phyloP scores from a whole-genome alignment of 2,888 invertebrate species.

The Uropetala carovei region DNA sequence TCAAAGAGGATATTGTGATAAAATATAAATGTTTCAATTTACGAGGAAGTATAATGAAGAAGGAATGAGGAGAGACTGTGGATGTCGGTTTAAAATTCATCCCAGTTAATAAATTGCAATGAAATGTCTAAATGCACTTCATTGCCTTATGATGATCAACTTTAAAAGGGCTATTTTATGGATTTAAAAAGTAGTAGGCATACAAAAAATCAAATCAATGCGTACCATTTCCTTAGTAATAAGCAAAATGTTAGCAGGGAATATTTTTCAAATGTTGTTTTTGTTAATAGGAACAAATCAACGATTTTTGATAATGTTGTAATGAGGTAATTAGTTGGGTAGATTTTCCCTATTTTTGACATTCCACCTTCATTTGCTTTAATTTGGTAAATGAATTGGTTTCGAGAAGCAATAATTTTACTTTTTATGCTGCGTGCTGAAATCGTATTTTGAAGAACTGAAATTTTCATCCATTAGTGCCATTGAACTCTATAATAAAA shows the following conservation, averaged over 20 bases:
- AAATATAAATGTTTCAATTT: constrained; percentile 23
- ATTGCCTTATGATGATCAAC: not conserved
- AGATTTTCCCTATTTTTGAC: constrained; percentile 48
- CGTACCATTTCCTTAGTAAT: not conserved
- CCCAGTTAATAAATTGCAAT: not conserved
- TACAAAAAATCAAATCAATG: not conserved
- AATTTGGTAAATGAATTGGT: constrained; percentile 1
- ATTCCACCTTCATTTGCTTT: constrained; percentile 31
- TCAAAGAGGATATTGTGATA: constrained; percentile 14
- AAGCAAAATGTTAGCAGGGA: not conserved
- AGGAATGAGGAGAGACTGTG: not conserved
- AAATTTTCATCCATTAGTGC: not conserved
- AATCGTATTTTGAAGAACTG: not conserved
- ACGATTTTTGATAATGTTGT: constrained; percentile 20
- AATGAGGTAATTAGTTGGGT: not conserved
- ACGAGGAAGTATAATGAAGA: not conserved
- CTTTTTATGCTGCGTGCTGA: not conserved
- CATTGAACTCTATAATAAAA: not conserved
- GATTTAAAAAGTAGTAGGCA: not conserved
- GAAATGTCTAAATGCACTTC: not conserved
- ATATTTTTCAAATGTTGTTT: constrained; percentile 14
- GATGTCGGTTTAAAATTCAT: not conserved
- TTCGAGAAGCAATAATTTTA: not conserved
- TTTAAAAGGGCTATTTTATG: not conserved
- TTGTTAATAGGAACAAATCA: constrained; percentile 28